These are phyloP conservation scores for Festucalex cinctus DNA, from an alignment of 2,113 vertebrate genomes.

Conservation along the genomic window DNA sequence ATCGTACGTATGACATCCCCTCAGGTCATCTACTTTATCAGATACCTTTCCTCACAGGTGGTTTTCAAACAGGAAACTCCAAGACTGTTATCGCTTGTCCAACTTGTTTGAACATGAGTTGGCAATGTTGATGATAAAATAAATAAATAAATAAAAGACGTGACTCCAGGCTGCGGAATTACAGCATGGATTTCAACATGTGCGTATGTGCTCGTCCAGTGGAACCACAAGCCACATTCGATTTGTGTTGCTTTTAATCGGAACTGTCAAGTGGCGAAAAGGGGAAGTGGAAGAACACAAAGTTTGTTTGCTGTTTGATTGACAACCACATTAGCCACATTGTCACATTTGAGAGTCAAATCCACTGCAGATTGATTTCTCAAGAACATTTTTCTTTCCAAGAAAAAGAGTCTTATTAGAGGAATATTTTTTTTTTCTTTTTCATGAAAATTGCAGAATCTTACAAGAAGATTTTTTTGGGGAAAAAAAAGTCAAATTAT, in stretches of 20 bases:
- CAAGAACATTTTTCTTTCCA: neutral
- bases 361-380: neutral
- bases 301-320: neutral
- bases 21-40: too few relatives aligned
- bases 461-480: too few relatives aligned
- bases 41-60: neutral
- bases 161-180: constrained; percentile 6
- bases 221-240: neutral
- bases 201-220: neutral
- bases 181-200: constrained; percentile 6
- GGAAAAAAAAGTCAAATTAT: too few relatives aligned
- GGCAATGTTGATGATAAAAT: neutral
- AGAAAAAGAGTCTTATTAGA: neutral
- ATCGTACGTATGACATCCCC: too few relatives aligned
- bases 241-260: neutral
- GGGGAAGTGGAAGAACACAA: neutral
- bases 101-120: constrained; percentile 34
- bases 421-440: too few relatives aligned
- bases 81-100: neutral
- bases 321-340: neutral
- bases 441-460: too few relatives aligned
- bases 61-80: constrained; percentile 29
- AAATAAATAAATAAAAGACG: neutral
- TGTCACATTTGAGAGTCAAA: neutral
- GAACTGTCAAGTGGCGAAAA: neutral